These are phyloP conservation scores for Rhimphoctona megacephalus DNA, from an alignment of 2,888 invertebrate genomes.

Conservation along the genomic window DNA sequence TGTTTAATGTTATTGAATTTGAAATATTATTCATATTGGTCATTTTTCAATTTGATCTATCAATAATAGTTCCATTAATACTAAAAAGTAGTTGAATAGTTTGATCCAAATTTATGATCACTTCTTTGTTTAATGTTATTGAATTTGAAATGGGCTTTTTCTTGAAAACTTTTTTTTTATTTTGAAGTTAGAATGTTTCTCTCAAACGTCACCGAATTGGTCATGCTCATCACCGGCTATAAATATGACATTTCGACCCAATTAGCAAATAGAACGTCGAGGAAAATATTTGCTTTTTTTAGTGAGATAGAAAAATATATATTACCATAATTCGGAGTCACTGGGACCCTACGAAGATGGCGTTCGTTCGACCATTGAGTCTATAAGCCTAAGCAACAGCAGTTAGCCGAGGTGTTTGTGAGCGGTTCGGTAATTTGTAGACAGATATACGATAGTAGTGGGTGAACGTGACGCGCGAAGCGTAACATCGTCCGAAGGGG, in stretches of 20 bases:
- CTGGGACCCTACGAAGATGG: slow-evolving; percentile 36
- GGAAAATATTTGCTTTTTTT: not conserved
- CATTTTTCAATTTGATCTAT: no score
- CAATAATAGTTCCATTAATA: no score
- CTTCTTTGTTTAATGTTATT: no score
- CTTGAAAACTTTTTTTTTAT: no score
- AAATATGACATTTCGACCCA: not conserved
- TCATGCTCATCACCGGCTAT: not conserved
- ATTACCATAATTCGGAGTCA: not conserved
- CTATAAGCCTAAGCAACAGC: slow-evolving; percentile 50
- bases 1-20: no score
- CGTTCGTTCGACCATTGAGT: slow-evolving; percentile 31
- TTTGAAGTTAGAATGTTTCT: no score
- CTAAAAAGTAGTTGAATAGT: no score
- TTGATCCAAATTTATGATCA: no score
- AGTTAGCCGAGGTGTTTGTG: slow-evolving; percentile 74
- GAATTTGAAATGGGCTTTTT: no score
- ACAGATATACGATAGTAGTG: slow-evolving; percentile 80
- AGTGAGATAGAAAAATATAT: not conserved
- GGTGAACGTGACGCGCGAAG: slow-evolving; percentile 60
- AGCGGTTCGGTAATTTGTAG: slow-evolving; percentile 81
- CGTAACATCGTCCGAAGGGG: slow-evolving; percentile 61
- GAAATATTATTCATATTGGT: no score
- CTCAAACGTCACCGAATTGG: not conserved
- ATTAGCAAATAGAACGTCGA: not conserved